Conservation (phyloP, 2,797 vertebrate genomes). For the Melanotaenia maccullochi region DNA sequence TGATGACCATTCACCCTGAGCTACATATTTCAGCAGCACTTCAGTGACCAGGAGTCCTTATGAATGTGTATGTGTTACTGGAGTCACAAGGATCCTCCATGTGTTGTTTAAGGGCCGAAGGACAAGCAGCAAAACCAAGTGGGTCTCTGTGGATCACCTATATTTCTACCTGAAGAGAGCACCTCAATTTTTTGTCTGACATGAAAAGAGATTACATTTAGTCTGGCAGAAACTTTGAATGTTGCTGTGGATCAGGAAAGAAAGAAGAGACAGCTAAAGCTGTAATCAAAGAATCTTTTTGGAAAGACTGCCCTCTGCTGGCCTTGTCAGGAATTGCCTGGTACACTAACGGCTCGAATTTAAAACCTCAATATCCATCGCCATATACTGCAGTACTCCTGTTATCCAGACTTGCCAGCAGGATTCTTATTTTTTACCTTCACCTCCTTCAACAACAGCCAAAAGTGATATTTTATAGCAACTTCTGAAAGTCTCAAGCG, state of each 20-base stretch:
- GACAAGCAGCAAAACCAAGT: conserved; percentile 8
- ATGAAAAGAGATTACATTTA: conserved; percentile 17
- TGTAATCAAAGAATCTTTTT: conserved; percentile 11
- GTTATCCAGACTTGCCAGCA: not conserved
- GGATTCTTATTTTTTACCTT: not conserved
- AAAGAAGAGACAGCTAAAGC: conserved; percentile 7
- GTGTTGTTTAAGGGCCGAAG: conserved; percentile 26
- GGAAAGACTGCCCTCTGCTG: conserved; percentile 58
- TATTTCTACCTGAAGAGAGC: conserved; percentile 17
- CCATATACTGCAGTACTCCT: not conserved
- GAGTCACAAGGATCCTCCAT: conserved; percentile 1
- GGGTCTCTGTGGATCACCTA: conserved; percentile 5
- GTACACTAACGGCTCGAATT: not conserved
- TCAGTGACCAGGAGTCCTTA: conserved; percentile 38
- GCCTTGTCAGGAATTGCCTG: conserved; percentile 23
- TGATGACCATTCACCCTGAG: conserved; percentile 64
- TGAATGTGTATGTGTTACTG: conserved; percentile 15
- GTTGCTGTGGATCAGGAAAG: not conserved
- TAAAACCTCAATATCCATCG: conserved; percentile 3
- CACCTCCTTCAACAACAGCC: conserved; percentile 34
- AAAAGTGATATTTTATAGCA: conserved; percentile 23
- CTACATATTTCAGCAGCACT: conserved; percentile 5
- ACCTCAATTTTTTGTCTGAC: conserved; percentile 8
- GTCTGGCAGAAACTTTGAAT: not conserved
- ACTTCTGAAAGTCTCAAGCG: conserved; percentile 51